Evolutionary conservation across 2,888 invertebrate genomes (phyloP).

Genomic region (Bunonema sp.): DNA sequence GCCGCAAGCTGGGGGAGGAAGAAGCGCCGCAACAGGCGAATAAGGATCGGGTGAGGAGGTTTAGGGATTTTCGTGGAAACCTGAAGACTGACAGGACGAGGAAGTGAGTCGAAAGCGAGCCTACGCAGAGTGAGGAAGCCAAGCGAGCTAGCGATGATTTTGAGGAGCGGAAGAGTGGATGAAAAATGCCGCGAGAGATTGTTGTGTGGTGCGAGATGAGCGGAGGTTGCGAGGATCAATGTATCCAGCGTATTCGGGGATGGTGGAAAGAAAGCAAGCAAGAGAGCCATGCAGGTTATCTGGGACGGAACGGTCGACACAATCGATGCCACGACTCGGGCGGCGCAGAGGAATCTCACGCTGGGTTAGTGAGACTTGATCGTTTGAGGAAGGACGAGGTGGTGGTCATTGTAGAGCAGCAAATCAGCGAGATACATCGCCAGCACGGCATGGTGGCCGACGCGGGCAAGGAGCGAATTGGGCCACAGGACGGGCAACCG

Average conservation of each 20-base stretch:
- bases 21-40: slow-evolving; percentile 7
- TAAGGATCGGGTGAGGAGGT: slow-evolving; percentile 14
- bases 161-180: too few relatives aligned
- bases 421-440: slow-evolving; percentile 25
- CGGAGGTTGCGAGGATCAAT: background rate
- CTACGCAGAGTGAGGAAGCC: too few relatives aligned
- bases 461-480: slow-evolving; percentile 89
- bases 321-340: slow-evolving; percentile 56
- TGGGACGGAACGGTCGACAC: slow-evolving; percentile 97
- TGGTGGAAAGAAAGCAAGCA: background rate
- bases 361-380: slow-evolving; percentile 1
- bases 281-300: slow-evolving; percentile 49
- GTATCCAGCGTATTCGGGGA: background rate
- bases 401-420: slow-evolving; percentile 12
- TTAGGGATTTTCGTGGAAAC: background rate
- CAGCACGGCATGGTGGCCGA: slow-evolving; percentile 55
- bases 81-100: slow-evolving; percentile 47
- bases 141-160: too few relatives aligned
- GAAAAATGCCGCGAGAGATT: slow-evolving; percentile 3
- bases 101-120: background rate
- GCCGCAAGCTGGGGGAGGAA: slow-evolving; percentile 66
- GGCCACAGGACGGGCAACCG: too few relatives aligned
- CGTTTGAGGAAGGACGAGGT: background rate
- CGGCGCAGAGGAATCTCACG: slow-evolving; percentile 22
- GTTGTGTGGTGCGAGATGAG: background rate